Evolutionary conservation across 1,140 invertebrate species (phyloP), one percentile per base, ranked within the genome.

Genomic region (Oscheius sp.): DNA sequence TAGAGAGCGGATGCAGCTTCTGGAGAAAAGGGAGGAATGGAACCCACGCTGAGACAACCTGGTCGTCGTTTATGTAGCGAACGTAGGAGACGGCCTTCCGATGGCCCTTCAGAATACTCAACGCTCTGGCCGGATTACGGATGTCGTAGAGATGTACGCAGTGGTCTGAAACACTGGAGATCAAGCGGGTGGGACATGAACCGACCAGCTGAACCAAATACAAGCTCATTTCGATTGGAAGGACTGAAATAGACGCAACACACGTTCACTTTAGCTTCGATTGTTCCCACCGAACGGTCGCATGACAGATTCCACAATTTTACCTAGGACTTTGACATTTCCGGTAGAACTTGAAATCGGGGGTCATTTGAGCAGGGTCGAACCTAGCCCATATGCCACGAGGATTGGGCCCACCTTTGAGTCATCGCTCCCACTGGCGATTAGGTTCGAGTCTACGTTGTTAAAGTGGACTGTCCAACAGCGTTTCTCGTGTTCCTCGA

Each of bases 391-490:
- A 42, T 10, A 42, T 10, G 38, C 10, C 10, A 31, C 18, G 46
- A 68, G n/a, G n/a, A n/a, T n/a, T n/a, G n/a, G 31, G n/a, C 59
- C 31, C 15, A 87, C 88, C 84, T 92, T 89, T 13, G 92, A 91
- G 87, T 97, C 94, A 87, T 97, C 94, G 0, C 93, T 95, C 7
- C 93, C 94, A 1, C 92, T 95, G 2, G 94, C 94, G 68, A 97
- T 90, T 13, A 97, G 84, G 66, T 93, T 88, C 2, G 93, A 92
- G 85, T 97, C 93, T 45, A 93, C 90, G 73, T 91, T 89, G 84
- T 95, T 97, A 84, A 96, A 97, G 87, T 97, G 93, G 10, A 97
- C 93, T 77, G 92, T 93, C 94, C 94, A 97, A 84, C 93, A 95
- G 63, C 94, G 87, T 85, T 95, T 96, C 85, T 97, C 93, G 85